Conservation (phyloP, 35 echinoderm and acorn worm species). For the Acanthaster planci region DNA sequence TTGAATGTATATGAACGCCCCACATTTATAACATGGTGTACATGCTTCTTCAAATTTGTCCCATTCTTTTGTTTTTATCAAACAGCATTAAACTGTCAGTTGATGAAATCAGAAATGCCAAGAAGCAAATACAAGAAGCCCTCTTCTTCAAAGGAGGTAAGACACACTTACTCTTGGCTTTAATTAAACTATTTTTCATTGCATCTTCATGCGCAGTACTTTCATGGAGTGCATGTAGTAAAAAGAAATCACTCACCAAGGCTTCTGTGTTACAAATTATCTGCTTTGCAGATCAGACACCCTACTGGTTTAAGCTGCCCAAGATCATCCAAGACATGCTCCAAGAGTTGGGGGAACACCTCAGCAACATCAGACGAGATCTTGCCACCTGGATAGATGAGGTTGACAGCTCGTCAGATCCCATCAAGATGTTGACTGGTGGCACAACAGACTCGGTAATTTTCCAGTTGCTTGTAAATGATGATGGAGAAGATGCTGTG, state of each 20-base stretch:
- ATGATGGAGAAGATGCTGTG: too few relatives aligned
- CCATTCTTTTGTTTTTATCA: too few relatives aligned
- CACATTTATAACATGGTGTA: too few relatives aligned
- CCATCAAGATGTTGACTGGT: slow-evolving; percentile 11
- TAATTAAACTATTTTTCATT: too few relatives aligned
- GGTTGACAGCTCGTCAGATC: neutral
- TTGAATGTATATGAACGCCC: too few relatives aligned
- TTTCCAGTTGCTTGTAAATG: too few relatives aligned
- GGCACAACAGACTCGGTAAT: slow-evolving; percentile 3
- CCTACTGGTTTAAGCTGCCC: slow-evolving; percentile 22
- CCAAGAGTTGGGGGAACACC: neutral
- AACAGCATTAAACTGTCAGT: slow-evolving; percentile 16
- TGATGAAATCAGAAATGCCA: neutral
- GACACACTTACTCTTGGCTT: too few relatives aligned
- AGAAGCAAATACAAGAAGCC: neutral
- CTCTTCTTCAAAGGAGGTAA: slow-evolving; percentile 22
- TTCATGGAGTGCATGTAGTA: too few relatives aligned
- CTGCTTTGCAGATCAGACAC: slow-evolving; percentile 1
- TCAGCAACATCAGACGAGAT: neutral
- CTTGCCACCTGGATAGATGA: neutral
- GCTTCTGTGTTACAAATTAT: too few relatives aligned
- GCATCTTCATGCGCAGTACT: too few relatives aligned
- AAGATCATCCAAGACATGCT: neutral
- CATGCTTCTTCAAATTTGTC: too few relatives aligned
- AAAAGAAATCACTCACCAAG: too few relatives aligned